These are phyloP conservation scores for Sitophilus oryzae DNA, from an alignment of 1,140 invertebrate genomes.

Conservation along the genomic window DNA sequence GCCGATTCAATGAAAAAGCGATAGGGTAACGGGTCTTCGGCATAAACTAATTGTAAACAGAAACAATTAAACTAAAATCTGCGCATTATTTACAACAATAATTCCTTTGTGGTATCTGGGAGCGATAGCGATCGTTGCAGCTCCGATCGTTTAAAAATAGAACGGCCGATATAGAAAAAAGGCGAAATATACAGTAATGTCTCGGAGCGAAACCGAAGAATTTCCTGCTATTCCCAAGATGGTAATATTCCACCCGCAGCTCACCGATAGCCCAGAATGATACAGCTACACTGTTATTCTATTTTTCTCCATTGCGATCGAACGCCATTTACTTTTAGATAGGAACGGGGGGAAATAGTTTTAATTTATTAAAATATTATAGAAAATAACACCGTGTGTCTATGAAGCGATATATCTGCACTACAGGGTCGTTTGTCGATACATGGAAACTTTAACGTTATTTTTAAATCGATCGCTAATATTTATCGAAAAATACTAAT, in stretches of 20 bases:
- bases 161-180: background rate
- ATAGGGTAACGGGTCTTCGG: no score
- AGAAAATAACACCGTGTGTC: no score
- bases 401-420: no score
- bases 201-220: conserved; percentile 4
- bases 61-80: no score
- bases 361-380: conserved; percentile 7
- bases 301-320: background rate
- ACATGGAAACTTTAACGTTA: no score
- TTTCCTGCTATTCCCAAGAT: conserved; percentile 6
- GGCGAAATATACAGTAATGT: conserved; percentile 2
- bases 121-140: background rate
- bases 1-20: no score
- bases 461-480: no score
- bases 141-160: background rate
- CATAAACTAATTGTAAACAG: no score
- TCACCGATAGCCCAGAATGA: conserved; percentile 6
- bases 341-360: background rate
- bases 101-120: background rate
- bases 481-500: no score
- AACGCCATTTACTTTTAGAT: conserved; percentile 6
- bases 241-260: conserved; percentile 9
- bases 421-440: no score
- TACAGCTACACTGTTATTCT: conserved; percentile 4
- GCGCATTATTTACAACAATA: background rate